phyloP scores from a whole-genome alignment of 2,113 vertebrate genomes.

The Corythornis vintsioides region DNA sequence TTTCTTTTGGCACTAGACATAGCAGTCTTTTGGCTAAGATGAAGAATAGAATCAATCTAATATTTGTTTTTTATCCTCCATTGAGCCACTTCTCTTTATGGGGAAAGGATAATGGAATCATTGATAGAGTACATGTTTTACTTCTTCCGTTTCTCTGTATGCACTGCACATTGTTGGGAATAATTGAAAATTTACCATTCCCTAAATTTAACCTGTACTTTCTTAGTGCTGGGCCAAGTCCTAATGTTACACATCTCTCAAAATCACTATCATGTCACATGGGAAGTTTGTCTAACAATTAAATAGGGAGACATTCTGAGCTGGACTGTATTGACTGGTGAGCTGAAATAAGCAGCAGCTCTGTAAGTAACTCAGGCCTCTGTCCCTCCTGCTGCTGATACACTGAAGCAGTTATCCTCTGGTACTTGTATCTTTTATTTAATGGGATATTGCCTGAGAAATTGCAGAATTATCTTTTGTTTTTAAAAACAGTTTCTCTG shows the following conservation, averaged over 20 bases:
- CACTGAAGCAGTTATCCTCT: not conserved
- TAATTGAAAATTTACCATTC: slow-evolving; percentile 41
- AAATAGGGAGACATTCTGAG: not conserved
- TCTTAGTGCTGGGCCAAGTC: not conserved
- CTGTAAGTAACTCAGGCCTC: not conserved
- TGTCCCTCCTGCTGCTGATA: not conserved
- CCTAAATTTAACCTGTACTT: slow-evolving; percentile 11
- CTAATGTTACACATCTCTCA: not conserved
- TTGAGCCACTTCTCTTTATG: slow-evolving; percentile 21
- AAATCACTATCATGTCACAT: not conserved
- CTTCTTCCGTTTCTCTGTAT: not conserved
- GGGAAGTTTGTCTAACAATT: not conserved
- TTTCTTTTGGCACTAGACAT: slow-evolving; percentile 11
- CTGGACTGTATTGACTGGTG: not conserved
- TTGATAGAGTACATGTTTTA: not conserved
- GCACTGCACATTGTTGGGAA: not conserved
- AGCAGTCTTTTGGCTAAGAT: slow-evolving; percentile 22
- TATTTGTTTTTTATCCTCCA: slow-evolving; percentile 49
- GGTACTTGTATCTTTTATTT: not conserved
- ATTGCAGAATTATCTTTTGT: not conserved
- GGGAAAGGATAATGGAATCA: slow-evolving; percentile 32
- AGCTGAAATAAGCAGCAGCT: not conserved
- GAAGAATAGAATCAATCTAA: slow-evolving; percentile 32
- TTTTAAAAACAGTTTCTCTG: slow-evolving; percentile 30
- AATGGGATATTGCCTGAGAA: slow-evolving; percentile 1